Evolutionary conservation across 1,140 invertebrate species (phyloP).

Genomic region (Meloidogyne exigua): DNA sequence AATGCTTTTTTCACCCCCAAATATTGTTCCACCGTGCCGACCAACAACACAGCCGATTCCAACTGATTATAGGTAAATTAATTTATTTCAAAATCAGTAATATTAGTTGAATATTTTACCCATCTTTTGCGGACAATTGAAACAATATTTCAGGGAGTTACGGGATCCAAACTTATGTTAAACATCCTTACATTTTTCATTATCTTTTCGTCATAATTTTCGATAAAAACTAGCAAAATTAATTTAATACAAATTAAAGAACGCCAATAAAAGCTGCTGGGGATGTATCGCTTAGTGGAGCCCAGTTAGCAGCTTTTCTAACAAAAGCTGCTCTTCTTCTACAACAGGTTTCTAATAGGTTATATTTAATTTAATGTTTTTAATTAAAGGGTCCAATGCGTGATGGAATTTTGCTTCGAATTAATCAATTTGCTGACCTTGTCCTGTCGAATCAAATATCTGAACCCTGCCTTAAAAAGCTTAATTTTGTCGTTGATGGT

Average conservation of each 20-base stretch:
- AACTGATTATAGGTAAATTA: neutral
- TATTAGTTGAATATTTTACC: too few relatives aligned
- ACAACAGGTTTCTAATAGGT: slow-evolving; percentile 23
- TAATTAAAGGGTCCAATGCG: slow-evolving; percentile 44
- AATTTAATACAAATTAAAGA: slow-evolving; percentile 2
- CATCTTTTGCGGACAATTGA: too few relatives aligned
- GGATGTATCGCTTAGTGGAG: slow-evolving; percentile 51
- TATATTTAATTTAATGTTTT: neutral
- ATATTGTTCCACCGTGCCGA: slow-evolving; percentile 25
- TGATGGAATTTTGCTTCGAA: slow-evolving; percentile 50
- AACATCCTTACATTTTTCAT: neutral
- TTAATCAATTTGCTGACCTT: slow-evolving; percentile 45
- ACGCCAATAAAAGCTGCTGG: slow-evolving; percentile 52
- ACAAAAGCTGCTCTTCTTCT: slow-evolving; percentile 49
- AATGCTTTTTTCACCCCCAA: slow-evolving; percentile 43
- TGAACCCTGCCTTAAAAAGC: slow-evolving; percentile 51
- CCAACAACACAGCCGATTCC: slow-evolving; percentile 30
- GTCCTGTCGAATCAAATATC: slow-evolving; percentile 37
- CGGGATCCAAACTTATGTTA: too few relatives aligned
- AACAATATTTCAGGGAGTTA: too few relatives aligned
- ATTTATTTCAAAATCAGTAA: slow-evolving; percentile 33
- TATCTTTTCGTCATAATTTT: neutral
- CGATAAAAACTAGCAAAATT: neutral
- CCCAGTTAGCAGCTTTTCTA: slow-evolving; percentile 48
- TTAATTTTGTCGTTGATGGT: slow-evolving; percentile 56